Percentiles rank a stretch among this genome's conserved stretches.
These are phyloP conservation scores for Drosophila fungiperda DNA, from an alignment of 2,888 invertebrate genomes.

Conservation along the genomic window DNA sequence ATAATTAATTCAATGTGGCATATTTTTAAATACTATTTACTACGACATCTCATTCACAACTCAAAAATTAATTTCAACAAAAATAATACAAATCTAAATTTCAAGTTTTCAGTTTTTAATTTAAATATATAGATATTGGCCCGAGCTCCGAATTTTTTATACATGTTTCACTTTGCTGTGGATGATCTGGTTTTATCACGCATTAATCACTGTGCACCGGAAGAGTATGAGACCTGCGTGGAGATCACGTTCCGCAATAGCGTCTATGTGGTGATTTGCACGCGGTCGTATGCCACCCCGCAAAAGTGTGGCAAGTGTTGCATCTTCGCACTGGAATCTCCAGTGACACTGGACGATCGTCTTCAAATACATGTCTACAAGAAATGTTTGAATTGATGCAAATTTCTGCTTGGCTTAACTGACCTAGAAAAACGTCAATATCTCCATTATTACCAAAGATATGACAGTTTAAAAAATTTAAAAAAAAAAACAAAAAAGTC, in stretches of 20 bases:
- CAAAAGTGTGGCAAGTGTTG: slow-evolving; percentile 81
- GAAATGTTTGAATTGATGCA: slow-evolving; percentile 72
- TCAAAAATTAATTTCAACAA: neutral
- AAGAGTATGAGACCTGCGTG: slow-evolving; percentile 35
- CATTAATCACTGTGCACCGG: slow-evolving; percentile 34
- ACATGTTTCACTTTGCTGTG: slow-evolving; percentile 83
- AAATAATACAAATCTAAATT: neutral
- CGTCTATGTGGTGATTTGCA: slow-evolving; percentile 81
- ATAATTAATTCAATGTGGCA: neutral
- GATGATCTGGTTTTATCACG: slow-evolving; percentile 31
- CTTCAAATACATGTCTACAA: slow-evolving; percentile 81
- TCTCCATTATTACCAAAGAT: too few relatives aligned
- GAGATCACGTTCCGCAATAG: slow-evolving; percentile 76
- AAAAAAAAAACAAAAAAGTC: too few relatives aligned
- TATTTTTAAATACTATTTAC: neutral
- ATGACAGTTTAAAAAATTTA: too few relatives aligned
- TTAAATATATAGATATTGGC: slow-evolving; percentile 10
- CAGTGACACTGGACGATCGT: slow-evolving; percentile 76
- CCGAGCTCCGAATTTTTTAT: slow-evolving; percentile 55
- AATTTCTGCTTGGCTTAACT: slow-evolving; percentile 33
- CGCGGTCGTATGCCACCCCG: slow-evolving; percentile 59
- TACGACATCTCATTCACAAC: slow-evolving; percentile 1
- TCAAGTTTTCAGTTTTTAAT: neutral
- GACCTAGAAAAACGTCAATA: slow-evolving; percentile 4
- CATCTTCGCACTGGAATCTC: slow-evolving; percentile 79